phyloP scores from a whole-genome alignment of 2,888 invertebrate genomes.

The Hyppa rectilinea region DNA sequence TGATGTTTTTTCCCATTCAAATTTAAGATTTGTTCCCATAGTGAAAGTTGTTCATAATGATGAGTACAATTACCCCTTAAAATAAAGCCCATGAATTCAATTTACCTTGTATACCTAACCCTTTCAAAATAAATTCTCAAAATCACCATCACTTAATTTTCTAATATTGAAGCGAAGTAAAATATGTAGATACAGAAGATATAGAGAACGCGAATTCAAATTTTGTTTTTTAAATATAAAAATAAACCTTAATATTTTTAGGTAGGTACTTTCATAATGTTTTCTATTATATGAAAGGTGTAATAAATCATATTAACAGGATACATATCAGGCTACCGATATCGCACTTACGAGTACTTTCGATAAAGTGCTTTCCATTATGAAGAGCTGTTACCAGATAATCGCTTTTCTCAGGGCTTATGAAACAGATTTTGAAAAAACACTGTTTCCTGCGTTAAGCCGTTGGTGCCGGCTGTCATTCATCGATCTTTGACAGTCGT shows the following conservation, averaged over 20 bases:
- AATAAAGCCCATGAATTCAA: no score
- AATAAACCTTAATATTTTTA: not conserved
- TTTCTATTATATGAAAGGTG: not conserved
- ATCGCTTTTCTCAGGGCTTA: not conserved
- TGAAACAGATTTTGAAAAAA: not conserved
- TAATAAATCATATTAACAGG: slow-evolving; percentile 27
- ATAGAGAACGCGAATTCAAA: not conserved
- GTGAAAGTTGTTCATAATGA: no score
- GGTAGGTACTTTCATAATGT: not conserved
- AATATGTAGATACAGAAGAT: not conserved
- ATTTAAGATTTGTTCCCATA: no score
- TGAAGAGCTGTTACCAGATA: slow-evolving; percentile 5
- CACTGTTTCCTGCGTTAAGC: not conserved
- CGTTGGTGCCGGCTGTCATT: no score
- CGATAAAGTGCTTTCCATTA: slow-evolving; percentile 40
- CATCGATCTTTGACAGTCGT: no score
- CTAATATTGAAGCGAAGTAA: no score
- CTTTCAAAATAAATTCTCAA: not conserved
- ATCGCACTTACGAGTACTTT: slow-evolving; percentile 27
- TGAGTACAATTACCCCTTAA: no score
- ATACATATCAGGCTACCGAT: slow-evolving; percentile 23
- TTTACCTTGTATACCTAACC: no score
- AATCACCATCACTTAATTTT: no score
- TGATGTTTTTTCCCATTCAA: no score
- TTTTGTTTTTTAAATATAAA: not conserved